These are phyloP conservation scores for Pachypeltis micranthus DNA, from an alignment of 1,140 invertebrate species.

Conservation along the genomic window DNA sequence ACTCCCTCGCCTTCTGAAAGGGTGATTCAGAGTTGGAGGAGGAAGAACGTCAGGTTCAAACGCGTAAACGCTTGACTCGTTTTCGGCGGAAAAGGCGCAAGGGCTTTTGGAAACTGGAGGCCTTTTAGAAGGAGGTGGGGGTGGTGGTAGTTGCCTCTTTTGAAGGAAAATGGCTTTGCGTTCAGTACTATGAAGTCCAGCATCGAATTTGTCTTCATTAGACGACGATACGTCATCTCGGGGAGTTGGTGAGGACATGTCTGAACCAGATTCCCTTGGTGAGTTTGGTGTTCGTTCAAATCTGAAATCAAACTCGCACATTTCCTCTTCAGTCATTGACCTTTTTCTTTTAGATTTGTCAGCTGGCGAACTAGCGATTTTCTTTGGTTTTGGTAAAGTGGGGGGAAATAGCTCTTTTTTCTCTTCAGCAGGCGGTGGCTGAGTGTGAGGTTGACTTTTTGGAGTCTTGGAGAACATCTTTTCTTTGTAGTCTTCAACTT, in stretches of 20 bases:
- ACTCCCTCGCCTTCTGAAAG: conserved; percentile 39
- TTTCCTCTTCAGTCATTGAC: conserved; percentile 23
- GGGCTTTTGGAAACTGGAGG: conserved; percentile 41
- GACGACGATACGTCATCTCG: conserved; percentile 25
- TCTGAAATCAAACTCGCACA: conserved; percentile 22
- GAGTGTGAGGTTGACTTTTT: conserved; percentile 5
- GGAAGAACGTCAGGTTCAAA: conserved; percentile 47
- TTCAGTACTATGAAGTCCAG: conserved; percentile 27
- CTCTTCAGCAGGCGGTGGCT: conserved; percentile 17
- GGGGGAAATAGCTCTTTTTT: conserved; percentile 18
- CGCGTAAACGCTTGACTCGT: conserved; percentile 57
- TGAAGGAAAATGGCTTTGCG: conserved; percentile 41
- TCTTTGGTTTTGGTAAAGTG: conserved; percentile 5
- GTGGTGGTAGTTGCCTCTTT: conserved; percentile 24
- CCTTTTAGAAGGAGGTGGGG: conserved; percentile 15
- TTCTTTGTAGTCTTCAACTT: conserved; percentile 25
- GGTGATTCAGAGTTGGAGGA: conserved; percentile 35
- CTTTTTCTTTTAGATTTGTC: conserved; percentile 9
- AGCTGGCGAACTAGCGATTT: neutral
- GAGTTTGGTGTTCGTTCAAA: conserved; percentile 17
- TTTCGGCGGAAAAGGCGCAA: conserved; percentile 53
- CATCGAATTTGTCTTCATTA: conserved; percentile 23
- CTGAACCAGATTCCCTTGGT: conserved; percentile 18
- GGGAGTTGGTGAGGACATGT: conserved; percentile 21
- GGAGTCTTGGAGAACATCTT: conserved; percentile 9